Evolutionary conservation across 1,140 invertebrate species (phyloP), one percentile per base, ranked within the genome.

Genomic region (Atta colombica): DNA sequence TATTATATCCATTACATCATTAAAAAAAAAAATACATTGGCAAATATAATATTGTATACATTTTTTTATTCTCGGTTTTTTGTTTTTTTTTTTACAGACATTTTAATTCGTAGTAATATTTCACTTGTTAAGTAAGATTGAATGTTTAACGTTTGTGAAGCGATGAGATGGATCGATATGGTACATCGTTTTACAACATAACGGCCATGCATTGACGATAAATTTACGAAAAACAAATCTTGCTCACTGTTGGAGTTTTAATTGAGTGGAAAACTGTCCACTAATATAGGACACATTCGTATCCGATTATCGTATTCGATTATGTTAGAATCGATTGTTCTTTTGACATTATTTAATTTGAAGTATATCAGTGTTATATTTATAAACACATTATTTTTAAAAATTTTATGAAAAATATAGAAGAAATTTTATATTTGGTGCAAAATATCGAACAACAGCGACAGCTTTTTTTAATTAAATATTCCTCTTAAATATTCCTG

Each of bases 251-350:
- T 81, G 81, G 80, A 86, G 74, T 89, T 91, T 92, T 92, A 92
- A 93, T 92, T 82, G 88, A 81, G 71, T 55, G 85, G 89, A 91
- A 45, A 93, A 91, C 88, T 93, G 91, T 91, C 88, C 87, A 45
- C 10, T 45, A 89, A 91, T 77, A 77, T 91, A 92, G 89, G 72
- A 88, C 77, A 72, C 49, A 51, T 51, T 78, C 16, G 55, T 12
- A 21, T 65, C 5, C 39, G 35, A 25, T 25, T 25, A 25, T 25
- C 25, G 25, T 25, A 25, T 88, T 89, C 21, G 84, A 80, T 89
- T 69, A 63, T 25, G 25, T 45, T 63, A 49, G 74, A 72, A 85
- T 89, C 58, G 72, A 87, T 87, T 87, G 10, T 35, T n/a, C 18
- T 25, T 49, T 51, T 71, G 25, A 31, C 3, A 18, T 61, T 72